Percentiles rank a stretch among this genome's conserved stretches.
Conservation (phyloP, 2,797 vertebrate species). For the Smutsia gigantea region DNA sequence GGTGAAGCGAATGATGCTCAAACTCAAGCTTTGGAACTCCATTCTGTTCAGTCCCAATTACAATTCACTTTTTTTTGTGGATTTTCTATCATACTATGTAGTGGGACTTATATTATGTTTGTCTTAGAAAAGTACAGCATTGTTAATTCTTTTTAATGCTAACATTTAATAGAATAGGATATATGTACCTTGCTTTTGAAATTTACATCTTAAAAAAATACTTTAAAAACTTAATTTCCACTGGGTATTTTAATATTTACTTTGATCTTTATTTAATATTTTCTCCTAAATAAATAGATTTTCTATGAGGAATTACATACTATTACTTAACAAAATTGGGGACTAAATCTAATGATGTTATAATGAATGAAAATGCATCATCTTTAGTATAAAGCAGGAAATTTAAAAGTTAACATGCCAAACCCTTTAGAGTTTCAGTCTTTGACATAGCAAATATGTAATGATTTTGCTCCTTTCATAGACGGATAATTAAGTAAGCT, state of each 20-base stretch:
- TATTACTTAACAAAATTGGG: slow-evolving; percentile 64
- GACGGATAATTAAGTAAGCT: neutral
- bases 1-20: neutral
- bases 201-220: neutral
- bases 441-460: slow-evolving; percentile 15
- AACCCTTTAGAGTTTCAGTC: slow-evolving; percentile 66
- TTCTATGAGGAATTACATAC: neutral
- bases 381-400: slow-evolving; percentile 66
- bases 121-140: neutral
- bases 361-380: slow-evolving; percentile 75
- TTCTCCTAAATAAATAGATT: slow-evolving; percentile 29
- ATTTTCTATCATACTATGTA: neutral
- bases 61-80: neutral
- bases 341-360: slow-evolving; percentile 75
- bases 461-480: slow-evolving; percentile 56
- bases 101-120: neutral
- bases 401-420: neutral
- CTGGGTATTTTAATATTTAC: neutral
- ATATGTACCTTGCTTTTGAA: neutral
- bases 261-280: neutral
- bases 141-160: neutral
- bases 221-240: slow-evolving; percentile 10
- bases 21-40: neutral
- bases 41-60: neutral
- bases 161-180: neutral